These are phyloP conservation scores for Periophthalmus modestus DNA, from an alignment of 2,113 vertebrate genomes.

Conservation along the genomic window DNA sequence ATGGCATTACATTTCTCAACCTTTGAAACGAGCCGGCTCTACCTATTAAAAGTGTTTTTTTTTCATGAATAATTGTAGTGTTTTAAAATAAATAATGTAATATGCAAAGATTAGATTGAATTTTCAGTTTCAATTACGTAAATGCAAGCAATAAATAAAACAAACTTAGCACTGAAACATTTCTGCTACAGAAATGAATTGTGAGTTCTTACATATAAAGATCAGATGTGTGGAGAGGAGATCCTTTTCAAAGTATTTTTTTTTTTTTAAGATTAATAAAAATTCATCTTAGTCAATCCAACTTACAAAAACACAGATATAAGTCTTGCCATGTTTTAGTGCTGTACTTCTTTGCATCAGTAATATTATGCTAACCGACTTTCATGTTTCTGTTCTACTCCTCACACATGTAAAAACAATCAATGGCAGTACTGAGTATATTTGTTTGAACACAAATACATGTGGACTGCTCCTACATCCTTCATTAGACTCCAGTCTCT, in stretches of 20 bases:
- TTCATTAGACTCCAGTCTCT: neutral
- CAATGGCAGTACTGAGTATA: neutral
- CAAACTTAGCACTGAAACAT: neutral
- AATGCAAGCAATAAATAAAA: neutral
- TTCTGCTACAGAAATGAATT: neutral
- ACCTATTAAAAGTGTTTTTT: neutral
- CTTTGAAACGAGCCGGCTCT: slow-evolving; percentile 12
- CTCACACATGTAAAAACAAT: neutral
- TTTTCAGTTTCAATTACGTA: neutral
- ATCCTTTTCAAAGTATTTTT: no score
- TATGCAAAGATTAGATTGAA: neutral
- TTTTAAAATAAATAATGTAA: neutral
- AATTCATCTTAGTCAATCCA: no score
- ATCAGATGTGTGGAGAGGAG: no score
- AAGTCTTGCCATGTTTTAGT: no score
- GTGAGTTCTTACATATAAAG: neutral
- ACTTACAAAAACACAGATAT: neutral
- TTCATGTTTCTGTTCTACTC: neutral
- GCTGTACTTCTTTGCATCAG: no score
- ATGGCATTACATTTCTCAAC: slow-evolving; percentile 46
- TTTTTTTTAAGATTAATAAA: no score
- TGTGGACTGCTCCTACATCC: neutral
- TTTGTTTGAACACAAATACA: neutral
- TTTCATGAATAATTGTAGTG: neutral
- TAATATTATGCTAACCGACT: neutral